Conservation (phyloP, 2,888 invertebrate genomes). For the Drosophila fungiperda region DNA sequence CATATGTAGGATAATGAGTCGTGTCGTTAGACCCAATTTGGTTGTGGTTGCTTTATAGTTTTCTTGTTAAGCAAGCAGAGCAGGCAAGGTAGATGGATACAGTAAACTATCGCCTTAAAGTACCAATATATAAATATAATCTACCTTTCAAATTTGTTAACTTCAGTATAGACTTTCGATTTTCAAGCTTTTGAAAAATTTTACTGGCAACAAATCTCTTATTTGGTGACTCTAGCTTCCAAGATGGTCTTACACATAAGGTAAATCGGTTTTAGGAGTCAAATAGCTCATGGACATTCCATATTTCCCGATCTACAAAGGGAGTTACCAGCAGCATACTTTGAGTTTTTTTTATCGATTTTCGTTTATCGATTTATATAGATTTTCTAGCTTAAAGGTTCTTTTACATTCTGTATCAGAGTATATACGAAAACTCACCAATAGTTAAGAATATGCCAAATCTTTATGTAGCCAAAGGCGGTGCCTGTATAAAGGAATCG, state of each 20-base stretch:
- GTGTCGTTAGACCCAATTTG: slow-evolving; percentile 69
- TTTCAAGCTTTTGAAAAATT: no score
- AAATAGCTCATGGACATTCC: no score
- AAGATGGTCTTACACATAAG: no score
- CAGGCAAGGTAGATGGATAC: slow-evolving; percentile 9
- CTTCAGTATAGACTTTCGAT: background rate
- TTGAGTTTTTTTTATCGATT: no score
- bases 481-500: slow-evolving; percentile 90
- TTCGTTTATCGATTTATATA: background rate
- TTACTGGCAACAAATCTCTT: no score
- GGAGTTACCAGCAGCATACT: no score
- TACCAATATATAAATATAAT: background rate
- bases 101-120: slow-evolving; percentile 19
- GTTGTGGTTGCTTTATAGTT: slow-evolving; percentile 66
- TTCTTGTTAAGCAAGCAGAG: slow-evolving; percentile 6
- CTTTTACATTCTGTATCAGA: background rate
- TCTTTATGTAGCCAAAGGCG: slow-evolving; percentile 91
- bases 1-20: slow-evolving; percentile 67
- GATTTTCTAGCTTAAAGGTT: background rate
- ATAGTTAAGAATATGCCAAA: slow-evolving; percentile 91
- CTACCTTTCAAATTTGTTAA: background rate
- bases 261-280: no score
- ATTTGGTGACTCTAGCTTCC: no score
- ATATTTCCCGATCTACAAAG: no score
- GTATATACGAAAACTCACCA: slow-evolving; percentile 82